Percentiles rank a stretch among this genome's conserved stretches.
These are phyloP conservation scores for Macrotus californicus DNA, from an alignment of 2,113 vertebrate genomes.

Conservation along the genomic window DNA sequence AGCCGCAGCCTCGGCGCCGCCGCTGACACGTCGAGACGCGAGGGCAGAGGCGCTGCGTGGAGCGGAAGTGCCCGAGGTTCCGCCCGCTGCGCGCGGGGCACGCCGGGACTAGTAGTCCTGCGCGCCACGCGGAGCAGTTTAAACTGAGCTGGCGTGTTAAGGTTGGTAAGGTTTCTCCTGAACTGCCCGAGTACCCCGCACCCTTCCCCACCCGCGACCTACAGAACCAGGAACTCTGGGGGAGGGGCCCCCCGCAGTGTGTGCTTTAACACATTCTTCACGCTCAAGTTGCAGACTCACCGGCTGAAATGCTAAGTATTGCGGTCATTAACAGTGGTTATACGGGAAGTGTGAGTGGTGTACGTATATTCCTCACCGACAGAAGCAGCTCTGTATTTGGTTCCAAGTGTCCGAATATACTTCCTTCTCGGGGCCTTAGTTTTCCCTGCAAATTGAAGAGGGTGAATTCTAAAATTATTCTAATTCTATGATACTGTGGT, in stretches of 20 bases:
- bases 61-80: conserved; percentile 54
- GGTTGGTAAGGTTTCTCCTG: not conserved
- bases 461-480: not conserved
- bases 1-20: conserved; percentile 20
- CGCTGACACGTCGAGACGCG: conserved; percentile 70
- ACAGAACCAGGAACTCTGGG: not conserved
- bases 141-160: not conserved
- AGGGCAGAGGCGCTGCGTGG: conserved; percentile 61
- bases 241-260: not conserved
- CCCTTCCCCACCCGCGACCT: not conserved
- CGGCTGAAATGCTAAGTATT: not conserved
- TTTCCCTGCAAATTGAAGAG: not conserved
- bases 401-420: not conserved
- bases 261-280: not conserved
- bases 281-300: not conserved
- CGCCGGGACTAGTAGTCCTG: conserved; percentile 68
- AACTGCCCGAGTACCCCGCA: fast-evolving
- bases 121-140: fast-evolving
- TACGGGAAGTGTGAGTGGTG: not conserved
- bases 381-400: not conserved
- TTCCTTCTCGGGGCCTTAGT: not conserved
- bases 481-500: not conserved
- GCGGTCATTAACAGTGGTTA: not conserved
- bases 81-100: not conserved
- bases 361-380: not conserved